Evolutionary conservation across 2,888 invertebrate species (phyloP).

Genomic region (Synergus laeviventris): DNA sequence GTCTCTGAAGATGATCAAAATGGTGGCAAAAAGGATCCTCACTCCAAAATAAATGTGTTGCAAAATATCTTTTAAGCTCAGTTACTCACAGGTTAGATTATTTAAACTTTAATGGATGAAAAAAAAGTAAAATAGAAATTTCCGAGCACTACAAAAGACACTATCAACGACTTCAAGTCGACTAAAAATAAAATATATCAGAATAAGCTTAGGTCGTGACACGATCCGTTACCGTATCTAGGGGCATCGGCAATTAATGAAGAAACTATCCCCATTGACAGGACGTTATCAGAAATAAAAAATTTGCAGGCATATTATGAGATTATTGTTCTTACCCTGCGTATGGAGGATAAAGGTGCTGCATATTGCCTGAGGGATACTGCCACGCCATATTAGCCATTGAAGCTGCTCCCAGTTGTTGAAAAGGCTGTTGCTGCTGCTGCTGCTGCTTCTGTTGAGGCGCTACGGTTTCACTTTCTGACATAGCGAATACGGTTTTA

Average conservation of each 20-base stretch:
- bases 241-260: not conserved
- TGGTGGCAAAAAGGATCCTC: not conserved
- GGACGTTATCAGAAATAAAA: not conserved
- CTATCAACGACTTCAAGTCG: not conserved
- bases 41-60: not conserved
- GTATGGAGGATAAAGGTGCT: constrained; percentile 71
- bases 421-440: constrained; percentile 64
- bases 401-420: constrained; percentile 62
- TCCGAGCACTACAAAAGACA: not conserved
- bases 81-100: not conserved
- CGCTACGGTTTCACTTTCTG: constrained; percentile 72
- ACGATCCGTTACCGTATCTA: not conserved
- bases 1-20: not conserved
- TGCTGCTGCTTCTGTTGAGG: constrained; percentile 72
- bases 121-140: not conserved
- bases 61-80: not conserved
- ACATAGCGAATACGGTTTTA: constrained; percentile 64
- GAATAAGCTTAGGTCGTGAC: not conserved
- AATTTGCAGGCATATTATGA: not conserved
- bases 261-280: not conserved
- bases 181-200: not conserved
- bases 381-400: constrained; percentile 75
- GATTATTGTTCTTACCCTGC: constrained; percentile 65
- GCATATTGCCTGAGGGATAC: constrained; percentile 72
- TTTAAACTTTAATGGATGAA: not conserved